Base-by-base conservation (phyloP, 2,888 invertebrate genomes). In the Tachina lurida region DNA sequence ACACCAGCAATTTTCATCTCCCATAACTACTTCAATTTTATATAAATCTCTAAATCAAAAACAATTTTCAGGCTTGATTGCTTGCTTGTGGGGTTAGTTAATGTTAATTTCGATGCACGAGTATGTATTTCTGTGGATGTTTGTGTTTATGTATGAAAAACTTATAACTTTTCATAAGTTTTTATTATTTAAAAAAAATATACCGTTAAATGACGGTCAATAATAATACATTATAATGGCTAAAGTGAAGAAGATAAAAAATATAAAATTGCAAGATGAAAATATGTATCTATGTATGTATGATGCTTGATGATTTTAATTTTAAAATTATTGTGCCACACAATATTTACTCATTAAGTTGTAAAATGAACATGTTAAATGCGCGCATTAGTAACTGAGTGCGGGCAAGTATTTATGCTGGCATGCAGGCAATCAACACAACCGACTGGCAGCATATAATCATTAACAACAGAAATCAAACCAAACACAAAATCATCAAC, bases 121-220 rank as follows among this genome's bases (percentile, higher is more conserved):
- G 56, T 60, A 39, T 67, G 65, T 31, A 71, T 76, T 31, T 31
- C 17, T 43, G 17, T 56, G 13, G 41, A 47, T 58, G 13, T 15
- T 17, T 70, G 70, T 65, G 19, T 75, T 7, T 73, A 17, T 62
- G 13, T 43, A 70, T 63, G 49, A 79, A 63, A 45, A 58, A 65
- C 41, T 65, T 41, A 71, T 47, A 45, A 39, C 8, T 71, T 58
- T 65, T 47, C 79, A 74, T 80, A 58, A 49, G 58, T 58, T 56
- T 73, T 75, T 75, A 49, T 60, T 78, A 82, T 78, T 78, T 70
- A 81, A 73, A 77, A 63, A 77, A 76, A 71, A 54, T 67, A 60
- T 79, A 75, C 85, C 85, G 85, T 86, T 86, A 86, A 86, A 82
- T 79, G 75, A 83, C 83, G 79, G 70, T 31, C 71, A 83, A 82